Evolutionary conservation across 2,113 vertebrate species (phyloP), one percentile per base, ranked within the genome.

Genomic region (Misgurnus mizolepis): DNA sequence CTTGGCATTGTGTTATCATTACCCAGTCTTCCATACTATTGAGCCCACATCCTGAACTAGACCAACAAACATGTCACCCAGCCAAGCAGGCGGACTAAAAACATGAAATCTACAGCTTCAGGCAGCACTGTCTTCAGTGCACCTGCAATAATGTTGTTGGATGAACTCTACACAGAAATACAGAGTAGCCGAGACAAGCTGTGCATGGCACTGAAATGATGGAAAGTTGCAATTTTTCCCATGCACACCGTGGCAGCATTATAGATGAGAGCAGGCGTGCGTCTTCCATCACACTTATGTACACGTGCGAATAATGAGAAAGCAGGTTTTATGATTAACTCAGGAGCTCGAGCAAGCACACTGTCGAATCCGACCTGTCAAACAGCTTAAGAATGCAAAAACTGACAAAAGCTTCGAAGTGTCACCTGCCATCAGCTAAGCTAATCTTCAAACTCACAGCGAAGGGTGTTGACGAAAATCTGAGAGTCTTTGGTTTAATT

Each of bases 401-500:
- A 18, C 8, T 76, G 74, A 65, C 45, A 66, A 65, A 53, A 65
- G 45, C 43, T 18, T 58, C 7, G 7, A 58, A 18, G 55, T 76
- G 61, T 76, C 61, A 66, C 7, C 50, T 43, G 61, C 74, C 65
- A 60, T 76, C 61, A 65, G 74, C 43, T 40, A 76, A 76, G 74
- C 74, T 76, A 66, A 49, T 76, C 61, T 40, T 76, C 74, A 66
- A 27, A 41, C 61, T 66, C 47, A 62, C 50, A 27, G 15, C 45
- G 0, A 55, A 66, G 45, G 18, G 62, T 9, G 9, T 18, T n/a
- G 45, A 18, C 6, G 27, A 65, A 65, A 76, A 76, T 18, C 22
- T 53, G 61, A 50, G 74, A 76, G 61, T 27, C 61, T 76, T 66
- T 66, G 74, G 61, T 65, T 66, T 66, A 76, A 76, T 76, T 76